A percentile compares a stretch with the other conserved stretches of the same genome.
Evolutionary conservation across 2,888 invertebrate genomes (phyloP).

Genomic region (Microctonus aethiopoides): DNA sequence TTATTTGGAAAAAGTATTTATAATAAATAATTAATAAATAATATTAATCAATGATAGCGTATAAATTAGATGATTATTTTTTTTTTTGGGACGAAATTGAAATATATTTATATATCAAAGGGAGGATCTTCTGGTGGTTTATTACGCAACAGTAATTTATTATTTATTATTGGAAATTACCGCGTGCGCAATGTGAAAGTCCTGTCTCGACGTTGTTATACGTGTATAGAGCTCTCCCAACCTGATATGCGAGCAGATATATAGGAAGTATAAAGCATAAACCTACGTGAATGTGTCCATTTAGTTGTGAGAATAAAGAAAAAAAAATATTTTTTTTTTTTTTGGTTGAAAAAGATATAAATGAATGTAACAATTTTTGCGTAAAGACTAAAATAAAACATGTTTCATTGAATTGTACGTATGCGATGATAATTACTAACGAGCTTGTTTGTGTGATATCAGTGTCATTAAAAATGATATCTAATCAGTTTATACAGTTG

Average conservation of each 20-base stretch:
- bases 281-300: background rate
- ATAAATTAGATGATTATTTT: no score
- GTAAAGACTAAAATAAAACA: no score
- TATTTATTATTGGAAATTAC: slow-evolving; percentile 54
- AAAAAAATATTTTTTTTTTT: no score
- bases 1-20: no score
- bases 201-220: slow-evolving; percentile 28
- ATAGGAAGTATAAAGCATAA: slow-evolving; percentile 2
- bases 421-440: background rate
- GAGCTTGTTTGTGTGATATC: background rate
- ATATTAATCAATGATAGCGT: no score
- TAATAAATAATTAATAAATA: no score
- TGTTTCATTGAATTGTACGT: no score
- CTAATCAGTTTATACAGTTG: background rate
- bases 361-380: no score
- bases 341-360: no score
- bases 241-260: slow-evolving; percentile 8
- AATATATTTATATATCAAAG: no score
- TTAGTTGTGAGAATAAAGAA: no score
- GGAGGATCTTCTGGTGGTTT: background rate
- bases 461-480: background rate
- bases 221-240: slow-evolving; percentile 47
- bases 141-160: slow-evolving; percentile 48
- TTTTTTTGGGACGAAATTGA: no score
- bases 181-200: slow-evolving; percentile 61